phyloP scores from a whole-genome alignment of 2,113 vertebrate genomes.

The Telmatochromis bifrenatus region DNA sequence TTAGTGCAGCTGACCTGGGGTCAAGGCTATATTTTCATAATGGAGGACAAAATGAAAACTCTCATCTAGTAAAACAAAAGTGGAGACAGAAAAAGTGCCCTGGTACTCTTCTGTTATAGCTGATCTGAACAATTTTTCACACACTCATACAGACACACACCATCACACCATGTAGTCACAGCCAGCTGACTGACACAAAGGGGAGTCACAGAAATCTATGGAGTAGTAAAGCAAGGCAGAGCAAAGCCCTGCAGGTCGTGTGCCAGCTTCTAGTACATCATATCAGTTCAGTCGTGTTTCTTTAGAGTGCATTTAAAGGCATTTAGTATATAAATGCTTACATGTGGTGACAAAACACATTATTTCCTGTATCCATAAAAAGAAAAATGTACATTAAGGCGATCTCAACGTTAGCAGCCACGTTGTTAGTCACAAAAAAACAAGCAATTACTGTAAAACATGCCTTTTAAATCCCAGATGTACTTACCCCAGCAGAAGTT shows the following conservation, averaged over 20 bases:
- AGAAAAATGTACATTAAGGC: not conserved
- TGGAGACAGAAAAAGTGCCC: not conserved
- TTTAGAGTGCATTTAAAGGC: not conserved
- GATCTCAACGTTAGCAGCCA: not conserved
- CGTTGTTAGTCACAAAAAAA: not conserved
- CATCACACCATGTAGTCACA: conserved; percentile 46
- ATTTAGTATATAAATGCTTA: not conserved
- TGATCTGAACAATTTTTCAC: not conserved
- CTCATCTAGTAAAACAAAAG: not conserved
- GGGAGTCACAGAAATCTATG: conserved; percentile 5
- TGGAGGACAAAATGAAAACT: not conserved
- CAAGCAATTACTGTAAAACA: not conserved
- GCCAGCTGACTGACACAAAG: conserved; percentile 44
- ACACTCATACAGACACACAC: not conserved
- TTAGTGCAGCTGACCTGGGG: not conserved
- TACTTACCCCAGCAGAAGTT: conserved; percentile 31
- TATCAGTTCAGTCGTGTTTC: conserved; percentile 8
- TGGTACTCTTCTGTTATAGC: not conserved
- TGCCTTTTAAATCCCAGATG: not conserved
- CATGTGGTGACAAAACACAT: not conserved
- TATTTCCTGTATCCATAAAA: not conserved
- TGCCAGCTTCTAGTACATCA: not conserved
- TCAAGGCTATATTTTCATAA: not conserved
- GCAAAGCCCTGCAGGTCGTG: conserved; percentile 9
- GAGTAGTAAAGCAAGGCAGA: not conserved